Percentiles rank a stretch among this genome's conserved stretches.
These are phyloP conservation scores for Trilocha varians DNA, from an alignment of 2,888 invertebrate species.

Conservation along the genomic window DNA sequence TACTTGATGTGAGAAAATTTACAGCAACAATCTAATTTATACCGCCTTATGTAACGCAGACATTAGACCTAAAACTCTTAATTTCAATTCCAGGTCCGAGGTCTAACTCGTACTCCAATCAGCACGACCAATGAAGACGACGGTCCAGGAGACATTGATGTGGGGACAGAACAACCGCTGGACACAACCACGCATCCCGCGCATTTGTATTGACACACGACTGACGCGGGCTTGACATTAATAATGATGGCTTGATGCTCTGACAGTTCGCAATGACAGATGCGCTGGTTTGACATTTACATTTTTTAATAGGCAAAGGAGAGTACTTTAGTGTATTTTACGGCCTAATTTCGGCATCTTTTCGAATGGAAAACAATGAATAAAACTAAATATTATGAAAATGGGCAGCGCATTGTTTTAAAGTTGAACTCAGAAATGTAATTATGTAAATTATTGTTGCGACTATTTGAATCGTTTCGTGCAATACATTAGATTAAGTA, in stretches of 20 bases:
- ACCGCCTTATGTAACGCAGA: too few relatives aligned
- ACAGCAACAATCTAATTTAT: too few relatives aligned
- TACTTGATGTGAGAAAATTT: too few relatives aligned
- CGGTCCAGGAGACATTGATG: constrained; percentile 63
- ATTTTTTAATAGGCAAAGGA: too few relatives aligned
- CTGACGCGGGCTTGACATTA: constrained; percentile 2
- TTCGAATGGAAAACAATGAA: too few relatives aligned
- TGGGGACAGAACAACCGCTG: constrained; percentile 60
- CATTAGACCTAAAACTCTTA: too few relatives aligned
- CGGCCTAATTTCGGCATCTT: too few relatives aligned
- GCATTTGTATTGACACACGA: constrained; percentile 20
- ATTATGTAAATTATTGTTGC: constrained; percentile 63
- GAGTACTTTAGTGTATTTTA: too few relatives aligned
- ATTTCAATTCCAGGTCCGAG: constrained; percentile 54
- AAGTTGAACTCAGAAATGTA: constrained; percentile 36
- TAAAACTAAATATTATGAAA: too few relatives aligned
- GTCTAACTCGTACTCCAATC: constrained; percentile 31
- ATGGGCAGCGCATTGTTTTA: neutral
- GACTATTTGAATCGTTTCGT: constrained; percentile 54
- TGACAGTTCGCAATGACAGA: neutral
- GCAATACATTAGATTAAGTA: constrained; percentile 71
- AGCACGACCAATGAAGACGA: constrained; percentile 40
- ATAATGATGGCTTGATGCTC: too few relatives aligned
- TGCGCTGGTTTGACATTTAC: neutral
- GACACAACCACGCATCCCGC: constrained; percentile 23